Conservation (phyloP, 2,888 invertebrate species). For the Esperia sulphurella region DNA sequence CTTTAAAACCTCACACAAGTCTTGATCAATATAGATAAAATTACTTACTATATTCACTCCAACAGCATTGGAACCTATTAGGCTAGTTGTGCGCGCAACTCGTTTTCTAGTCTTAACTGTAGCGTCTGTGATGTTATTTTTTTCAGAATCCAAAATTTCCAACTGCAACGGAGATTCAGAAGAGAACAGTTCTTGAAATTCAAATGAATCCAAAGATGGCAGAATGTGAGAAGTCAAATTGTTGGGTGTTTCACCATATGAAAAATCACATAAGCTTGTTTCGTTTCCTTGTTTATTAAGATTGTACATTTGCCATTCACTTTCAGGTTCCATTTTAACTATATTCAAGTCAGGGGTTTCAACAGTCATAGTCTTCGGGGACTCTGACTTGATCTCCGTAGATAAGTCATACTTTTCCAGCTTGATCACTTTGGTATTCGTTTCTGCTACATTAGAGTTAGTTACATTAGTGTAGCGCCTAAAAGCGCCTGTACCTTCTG, state of each 20-base stretch:
- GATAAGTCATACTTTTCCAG: slow-evolving; percentile 33
- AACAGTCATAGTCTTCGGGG: slow-evolving; percentile 30
- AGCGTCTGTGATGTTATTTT: slow-evolving; percentile 24
- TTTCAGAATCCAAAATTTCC: slow-evolving; percentile 34
- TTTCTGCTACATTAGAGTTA: slow-evolving; percentile 37
- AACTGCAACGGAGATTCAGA: slow-evolving; percentile 37
- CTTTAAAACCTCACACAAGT: no score
- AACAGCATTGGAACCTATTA: slow-evolving; percentile 27
- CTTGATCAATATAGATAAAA: not conserved
- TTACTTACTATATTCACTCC: slow-evolving; percentile 27
- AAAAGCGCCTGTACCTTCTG: slow-evolving; percentile 24
- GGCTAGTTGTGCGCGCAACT: slow-evolving; percentile 33
- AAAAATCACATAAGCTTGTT: slow-evolving; percentile 54
- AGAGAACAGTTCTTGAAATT: slow-evolving; percentile 49
- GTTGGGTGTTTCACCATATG: slow-evolving; percentile 50
- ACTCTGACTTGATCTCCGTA: slow-evolving; percentile 34
- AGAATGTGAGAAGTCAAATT: slow-evolving; percentile 38
- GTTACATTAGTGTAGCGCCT: slow-evolving; percentile 54
- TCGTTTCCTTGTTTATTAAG: slow-evolving; percentile 36
- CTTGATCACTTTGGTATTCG: slow-evolving; percentile 24
- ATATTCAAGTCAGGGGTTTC: slow-evolving; percentile 44
- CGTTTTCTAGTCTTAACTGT: slow-evolving; percentile 35
- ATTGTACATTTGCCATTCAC: slow-evolving; percentile 48
- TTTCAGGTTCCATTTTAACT: slow-evolving; percentile 48
- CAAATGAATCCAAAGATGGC: slow-evolving; percentile 40